phyloP scores from a whole-genome alignment of 2,797 vertebrate species.

The Lepidocolaptes lacrymiger region DNA sequence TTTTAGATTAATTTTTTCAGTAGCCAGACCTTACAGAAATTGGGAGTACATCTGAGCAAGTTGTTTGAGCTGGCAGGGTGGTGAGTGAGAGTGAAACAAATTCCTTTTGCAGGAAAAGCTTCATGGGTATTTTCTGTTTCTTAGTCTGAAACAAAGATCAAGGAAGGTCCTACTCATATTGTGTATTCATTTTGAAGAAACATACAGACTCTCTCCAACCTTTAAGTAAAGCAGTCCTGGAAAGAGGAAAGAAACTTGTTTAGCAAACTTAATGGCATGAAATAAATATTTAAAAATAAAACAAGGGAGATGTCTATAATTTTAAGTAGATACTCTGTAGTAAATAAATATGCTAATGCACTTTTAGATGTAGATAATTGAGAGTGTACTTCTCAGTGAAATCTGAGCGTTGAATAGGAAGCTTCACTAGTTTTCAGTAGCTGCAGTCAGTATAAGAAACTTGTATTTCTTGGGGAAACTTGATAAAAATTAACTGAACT shows the following conservation, averaged over 20 bases:
- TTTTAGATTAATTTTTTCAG: neutral
- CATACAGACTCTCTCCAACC: neutral
- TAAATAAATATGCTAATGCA: neutral
- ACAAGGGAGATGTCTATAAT: neutral
- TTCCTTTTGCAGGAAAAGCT: neutral
- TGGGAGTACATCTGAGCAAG: neutral
- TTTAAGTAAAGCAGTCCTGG: neutral
- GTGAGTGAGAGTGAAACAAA: neutral
- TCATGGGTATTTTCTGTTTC: neutral
- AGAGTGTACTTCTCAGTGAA: neutral
- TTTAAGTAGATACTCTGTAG: neutral
- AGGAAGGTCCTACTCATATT: neutral
- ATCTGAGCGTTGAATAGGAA: slow-evolving; percentile 11
- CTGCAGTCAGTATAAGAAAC: slow-evolving; percentile 2
- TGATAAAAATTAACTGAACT: slow-evolving; percentile 45
- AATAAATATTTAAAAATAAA: neutral
- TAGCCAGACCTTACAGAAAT: neutral
- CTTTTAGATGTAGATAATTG: neutral
- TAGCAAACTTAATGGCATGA: neutral
- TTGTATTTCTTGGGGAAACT: slow-evolving; percentile 28
- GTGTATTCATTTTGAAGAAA: neutral
- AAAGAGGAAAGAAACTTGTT: neutral
- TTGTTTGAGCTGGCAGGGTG: neutral
- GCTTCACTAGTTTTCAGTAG: slow-evolving; percentile 3
- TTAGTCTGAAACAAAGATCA: neutral